A percentile compares a stretch with the other conserved stretches of the same genome.
phyloP scores from a whole-genome alignment of 1,140 invertebrate species.

The Daktulosphaira vitifoliae region DNA sequence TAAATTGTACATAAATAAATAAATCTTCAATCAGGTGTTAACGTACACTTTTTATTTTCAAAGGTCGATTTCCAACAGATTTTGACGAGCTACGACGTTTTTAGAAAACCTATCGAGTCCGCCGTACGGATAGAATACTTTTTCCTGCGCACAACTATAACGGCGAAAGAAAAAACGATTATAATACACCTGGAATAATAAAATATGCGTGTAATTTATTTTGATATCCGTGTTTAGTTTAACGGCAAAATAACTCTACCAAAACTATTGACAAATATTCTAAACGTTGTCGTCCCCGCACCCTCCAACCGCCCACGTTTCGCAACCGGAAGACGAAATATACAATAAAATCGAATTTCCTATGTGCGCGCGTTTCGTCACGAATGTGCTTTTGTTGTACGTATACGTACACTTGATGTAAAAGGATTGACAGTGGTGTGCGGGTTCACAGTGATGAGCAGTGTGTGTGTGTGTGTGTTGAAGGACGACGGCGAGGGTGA shows the following conservation, averaged over 20 bases:
- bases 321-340: constrained; percentile 28
- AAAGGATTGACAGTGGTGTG: constrained; percentile 22
- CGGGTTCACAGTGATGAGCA: neutral
- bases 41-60: too few relatives aligned
- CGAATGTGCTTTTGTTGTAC: constrained; percentile 27
- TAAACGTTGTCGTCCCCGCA: constrained; percentile 1
- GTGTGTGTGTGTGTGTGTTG: constrained; percentile 37
- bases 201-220: too few relatives aligned
- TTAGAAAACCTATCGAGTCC: too few relatives aligned
- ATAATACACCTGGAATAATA: too few relatives aligned
- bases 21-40: too few relatives aligned
- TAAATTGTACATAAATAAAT: too few relatives aligned
- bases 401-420: neutral
- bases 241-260: neutral
- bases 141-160: too few relatives aligned
- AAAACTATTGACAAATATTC: constrained; percentile 30
- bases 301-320: neutral
- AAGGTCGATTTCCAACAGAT: too few relatives aligned
- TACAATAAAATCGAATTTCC: constrained; percentile 32
- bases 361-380: constrained; percentile 21
- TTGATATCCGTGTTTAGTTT: too few relatives aligned
- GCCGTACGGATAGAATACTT: too few relatives aligned
- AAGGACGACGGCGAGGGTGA: constrained; percentile 37
- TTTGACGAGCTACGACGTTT: too few relatives aligned
- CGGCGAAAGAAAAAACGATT: too few relatives aligned